Base-by-base conservation (phyloP, 1,140 invertebrate genomes). In the Portunus trituberculatus region DNA sequence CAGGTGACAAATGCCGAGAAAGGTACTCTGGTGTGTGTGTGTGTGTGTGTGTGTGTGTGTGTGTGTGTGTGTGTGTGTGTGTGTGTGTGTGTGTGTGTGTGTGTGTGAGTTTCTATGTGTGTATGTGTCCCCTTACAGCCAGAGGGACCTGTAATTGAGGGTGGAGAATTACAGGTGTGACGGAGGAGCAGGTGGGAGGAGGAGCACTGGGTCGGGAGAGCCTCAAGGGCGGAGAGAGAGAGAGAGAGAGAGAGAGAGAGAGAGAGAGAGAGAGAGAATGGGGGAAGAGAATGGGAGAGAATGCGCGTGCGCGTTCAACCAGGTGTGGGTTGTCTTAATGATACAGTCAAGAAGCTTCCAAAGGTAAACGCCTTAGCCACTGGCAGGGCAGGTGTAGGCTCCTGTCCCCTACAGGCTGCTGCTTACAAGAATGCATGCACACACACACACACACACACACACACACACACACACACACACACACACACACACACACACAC, bases 401-500 rank as follows among this genome's bases (percentile, higher is more conserved):
- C 6, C 20, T 76, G 67, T 76, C 20, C 67, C 67, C 67, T n/a
- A n/a, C 20, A 76, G 67, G 67, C 25, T 76, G 25, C 4, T 7
- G 67, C 20, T 25, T 76, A 25, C 67, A 25, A 20, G 67, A 76
- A 76, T 76, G 67, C 67, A 76, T 25, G n/a, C 25, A 76, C 67
- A 76, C 67, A 76, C 67, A 76, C 67, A 76, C 67, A 76, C 67
- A 76, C 67, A n/a, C 67, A 25, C 20, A n/a, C 67, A 76, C 67
- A 76, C 67, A 76, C 67, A 76, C 67, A 76, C 67, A 76, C 67
- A 76, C 52, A 76, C 67, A 76, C 67, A 59, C 87, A 46, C 39
- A 89, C 32, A 89, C 87, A 45, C 87, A 45, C 45, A 45, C 87
- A 45, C 87, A 89, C 87, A 46, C 87, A 89, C 87, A 89, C 87